These are phyloP conservation scores for Scarus forsteni DNA, from an alignment of 2,797 vertebrate species.

Conservation along the genomic window DNA sequence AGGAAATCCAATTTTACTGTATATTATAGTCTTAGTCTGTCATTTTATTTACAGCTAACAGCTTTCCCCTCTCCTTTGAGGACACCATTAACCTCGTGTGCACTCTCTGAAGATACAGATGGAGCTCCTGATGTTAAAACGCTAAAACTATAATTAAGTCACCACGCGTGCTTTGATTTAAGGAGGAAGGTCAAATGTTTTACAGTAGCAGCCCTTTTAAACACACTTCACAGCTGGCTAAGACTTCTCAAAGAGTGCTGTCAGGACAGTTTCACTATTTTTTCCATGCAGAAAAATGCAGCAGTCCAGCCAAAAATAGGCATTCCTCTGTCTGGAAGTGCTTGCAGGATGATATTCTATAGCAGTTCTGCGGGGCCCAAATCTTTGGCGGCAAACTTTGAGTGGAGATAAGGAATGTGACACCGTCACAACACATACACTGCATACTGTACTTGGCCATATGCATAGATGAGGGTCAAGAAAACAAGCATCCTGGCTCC, in stretches of 20 bases:
- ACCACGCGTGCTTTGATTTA: constrained; percentile 78
- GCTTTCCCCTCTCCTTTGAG: no score
- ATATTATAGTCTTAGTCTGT: no score
- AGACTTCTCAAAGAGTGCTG: constrained; percentile 52
- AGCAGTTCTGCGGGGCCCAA: constrained; percentile 52
- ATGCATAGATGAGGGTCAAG: constrained; percentile 36
- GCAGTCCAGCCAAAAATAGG: constrained; percentile 74
- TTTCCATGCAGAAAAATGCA: constrained; percentile 64
- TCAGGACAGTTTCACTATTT: constrained; percentile 44
- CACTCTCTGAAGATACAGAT: constrained; percentile 59
- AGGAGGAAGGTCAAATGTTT: constrained; percentile 74
- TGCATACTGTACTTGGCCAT: constrained; percentile 14
- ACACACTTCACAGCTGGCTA: constrained; percentile 70
- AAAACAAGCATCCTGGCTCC: constrained; percentile 33
- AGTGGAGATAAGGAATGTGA: constrained; percentile 59
- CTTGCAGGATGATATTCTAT: constrained; percentile 71
- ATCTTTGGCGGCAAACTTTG: constrained; percentile 53
- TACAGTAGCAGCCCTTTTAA: constrained; percentile 62
- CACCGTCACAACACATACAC: constrained; percentile 28
- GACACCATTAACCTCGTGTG: no score
- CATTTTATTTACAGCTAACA: no score
- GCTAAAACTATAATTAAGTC: constrained; percentile 78
- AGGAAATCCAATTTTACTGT: no score
- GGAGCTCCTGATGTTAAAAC: constrained; percentile 61
- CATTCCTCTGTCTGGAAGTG: constrained; percentile 67